A percentile compares a stretch with the other conserved stretches of the same genome.
These are phyloP conservation scores for Sisyra terminalis DNA, from an alignment of 2,888 invertebrate genomes.

Conservation along the genomic window DNA sequence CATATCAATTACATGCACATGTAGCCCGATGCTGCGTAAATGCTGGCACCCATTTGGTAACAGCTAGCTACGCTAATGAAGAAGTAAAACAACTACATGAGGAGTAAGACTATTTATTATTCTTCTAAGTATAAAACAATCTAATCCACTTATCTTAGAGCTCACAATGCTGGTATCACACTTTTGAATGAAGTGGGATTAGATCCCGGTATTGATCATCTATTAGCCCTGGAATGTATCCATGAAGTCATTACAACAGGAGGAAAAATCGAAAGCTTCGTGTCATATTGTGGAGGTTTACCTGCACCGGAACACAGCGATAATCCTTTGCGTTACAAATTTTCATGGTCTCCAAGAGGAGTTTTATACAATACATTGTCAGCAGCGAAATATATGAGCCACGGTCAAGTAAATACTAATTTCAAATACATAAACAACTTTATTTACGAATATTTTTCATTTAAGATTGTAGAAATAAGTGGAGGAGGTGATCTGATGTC, in stretches of 20 bases:
- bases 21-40: constrained; percentile 77
- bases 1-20: constrained; percentile 75
- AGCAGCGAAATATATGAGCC: constrained; percentile 71
- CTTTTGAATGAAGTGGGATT: constrained; percentile 93
- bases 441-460: constrained; percentile 8
- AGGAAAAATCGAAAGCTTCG: constrained; percentile 84
- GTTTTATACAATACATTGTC: constrained; percentile 81
- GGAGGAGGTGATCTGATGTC: constrained; percentile 84
- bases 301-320: constrained; percentile 94
- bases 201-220: constrained; percentile 97
- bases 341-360: constrained; percentile 94
- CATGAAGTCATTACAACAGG: constrained; percentile 80
- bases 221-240: constrained; percentile 92
- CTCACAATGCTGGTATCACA: constrained; percentile 77
- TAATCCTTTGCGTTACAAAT: constrained; percentile 80
- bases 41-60: constrained; percentile 83
- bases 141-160: constrained; percentile 32
- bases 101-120: constrained; percentile 33
- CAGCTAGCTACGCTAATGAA: constrained; percentile 85
- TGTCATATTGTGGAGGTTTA: constrained; percentile 92
- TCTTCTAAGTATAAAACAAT: constrained; percentile 7
- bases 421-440: not conserved
- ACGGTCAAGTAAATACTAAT: constrained; percentile 46
- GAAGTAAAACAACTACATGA: constrained; percentile 66
- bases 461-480: constrained; percentile 68